Percentiles rank a stretch among this genome's conserved stretches.
These are phyloP conservation scores for Atethmia centrago DNA, from an alignment of 2,888 invertebrate species.

Conservation along the genomic window DNA sequence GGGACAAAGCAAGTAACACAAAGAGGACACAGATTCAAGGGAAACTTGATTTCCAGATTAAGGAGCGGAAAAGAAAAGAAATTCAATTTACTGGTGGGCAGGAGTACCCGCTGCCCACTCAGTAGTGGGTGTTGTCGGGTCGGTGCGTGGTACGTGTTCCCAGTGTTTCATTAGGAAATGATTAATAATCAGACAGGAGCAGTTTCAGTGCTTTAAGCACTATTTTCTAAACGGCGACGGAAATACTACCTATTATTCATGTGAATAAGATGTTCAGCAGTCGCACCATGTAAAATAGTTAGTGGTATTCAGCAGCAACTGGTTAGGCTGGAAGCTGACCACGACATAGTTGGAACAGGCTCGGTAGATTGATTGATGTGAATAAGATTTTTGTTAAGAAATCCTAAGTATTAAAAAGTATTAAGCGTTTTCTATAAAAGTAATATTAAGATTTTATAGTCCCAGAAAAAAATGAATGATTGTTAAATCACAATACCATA, in stretches of 20 bases:
- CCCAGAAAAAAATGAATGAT: background rate
- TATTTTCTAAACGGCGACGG: background rate
- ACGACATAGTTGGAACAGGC: background rate
- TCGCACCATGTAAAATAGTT: background rate
- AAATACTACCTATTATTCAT: background rate
- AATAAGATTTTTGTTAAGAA: background rate
- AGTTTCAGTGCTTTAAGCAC: background rate
- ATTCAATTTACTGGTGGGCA: constrained; percentile 1
- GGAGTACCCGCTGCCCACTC: too few relatives aligned
- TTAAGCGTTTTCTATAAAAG: background rate
- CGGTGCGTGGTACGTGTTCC: background rate
- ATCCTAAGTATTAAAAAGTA: background rate
- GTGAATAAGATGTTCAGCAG: background rate
- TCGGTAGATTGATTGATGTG: too few relatives aligned
- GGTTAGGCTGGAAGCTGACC: background rate
- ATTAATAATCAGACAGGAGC: background rate
- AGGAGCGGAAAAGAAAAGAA: constrained; percentile 48
- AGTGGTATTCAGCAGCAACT: background rate
- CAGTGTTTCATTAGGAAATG: background rate
- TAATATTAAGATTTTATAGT: background rate
- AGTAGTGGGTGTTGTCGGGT: background rate
- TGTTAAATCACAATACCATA: constrained; percentile 3
- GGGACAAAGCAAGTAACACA: constrained; percentile 48
- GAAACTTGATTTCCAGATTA: constrained; percentile 59
- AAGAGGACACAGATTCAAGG: constrained; percentile 48